These are phyloP conservation scores for Plumapathes pennacea DNA, from an alignment of 92 coral and sea anemone species.

Conservation along the genomic window DNA sequence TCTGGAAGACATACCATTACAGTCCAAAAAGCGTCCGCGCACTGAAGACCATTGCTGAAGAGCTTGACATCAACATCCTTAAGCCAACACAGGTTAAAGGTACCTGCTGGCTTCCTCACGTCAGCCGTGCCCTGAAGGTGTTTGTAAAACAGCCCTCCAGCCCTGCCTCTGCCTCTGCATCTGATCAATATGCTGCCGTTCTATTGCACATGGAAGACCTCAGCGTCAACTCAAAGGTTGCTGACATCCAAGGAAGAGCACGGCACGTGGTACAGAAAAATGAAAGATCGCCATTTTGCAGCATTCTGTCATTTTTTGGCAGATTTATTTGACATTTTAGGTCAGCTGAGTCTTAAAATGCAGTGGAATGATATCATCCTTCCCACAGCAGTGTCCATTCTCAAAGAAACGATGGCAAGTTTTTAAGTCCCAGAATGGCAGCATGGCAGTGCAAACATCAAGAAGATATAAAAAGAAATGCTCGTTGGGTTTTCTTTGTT, in stretches of 20 bases:
- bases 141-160: constrained; percentile 13
- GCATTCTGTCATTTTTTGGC: constrained; percentile 51
- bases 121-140: constrained; percentile 38
- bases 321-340: constrained; percentile 26
- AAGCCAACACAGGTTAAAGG: constrained; percentile 36
- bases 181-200: constrained; percentile 34
- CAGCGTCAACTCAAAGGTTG: constrained; percentile 27
- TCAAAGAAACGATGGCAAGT: constrained; percentile 17
- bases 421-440: not conserved
- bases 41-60: constrained; percentile 21
- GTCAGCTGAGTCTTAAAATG: constrained; percentile 41
- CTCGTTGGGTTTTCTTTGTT: too few relatives aligned
- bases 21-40: constrained; percentile 26
- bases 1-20: constrained; percentile 31
- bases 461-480: too few relatives aligned
- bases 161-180: constrained; percentile 2
- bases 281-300: constrained; percentile 30
- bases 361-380: constrained; percentile 45
- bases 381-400: constrained; percentile 38
- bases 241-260: constrained; percentile 26
- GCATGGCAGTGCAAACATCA: not conserved
- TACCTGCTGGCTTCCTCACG: constrained; percentile 29
- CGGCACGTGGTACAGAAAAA: constrained; percentile 9
- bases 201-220: constrained; percentile 36
- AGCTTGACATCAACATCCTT: constrained; percentile 27